Evolutionary conservation across 92 coral and sea anemone genomes (phyloP).

Genomic region (Anthopleura xanthogrammica): DNA sequence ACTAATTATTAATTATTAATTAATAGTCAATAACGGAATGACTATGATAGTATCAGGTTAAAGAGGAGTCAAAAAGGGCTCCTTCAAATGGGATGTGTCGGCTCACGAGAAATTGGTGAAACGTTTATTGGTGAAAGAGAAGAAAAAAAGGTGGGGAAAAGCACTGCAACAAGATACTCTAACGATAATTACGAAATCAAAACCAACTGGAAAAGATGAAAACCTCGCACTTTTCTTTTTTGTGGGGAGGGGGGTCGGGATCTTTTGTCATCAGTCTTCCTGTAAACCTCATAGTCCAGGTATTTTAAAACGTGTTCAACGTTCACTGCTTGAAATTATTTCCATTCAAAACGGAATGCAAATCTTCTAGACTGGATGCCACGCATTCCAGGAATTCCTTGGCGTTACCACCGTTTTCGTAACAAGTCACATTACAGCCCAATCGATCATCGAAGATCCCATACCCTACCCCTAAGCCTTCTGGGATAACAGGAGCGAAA

Average conservation of each 20-base stretch:
- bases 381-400: constrained; percentile 83
- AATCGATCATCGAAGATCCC: constrained; percentile 71
- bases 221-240: no score
- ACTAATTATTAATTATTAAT: no score
- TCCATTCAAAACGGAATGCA: constrained; percentile 83
- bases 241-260: not conserved
- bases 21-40: no score
- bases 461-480: constrained; percentile 96
- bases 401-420: constrained; percentile 69
- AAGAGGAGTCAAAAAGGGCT: no score
- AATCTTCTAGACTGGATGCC: constrained; percentile 74
- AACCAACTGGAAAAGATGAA: no score
- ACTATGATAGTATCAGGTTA: no score
- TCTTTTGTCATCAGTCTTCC: not conserved
- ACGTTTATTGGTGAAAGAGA: no score
- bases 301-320: not conserved
- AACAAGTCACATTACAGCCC: constrained; percentile 83
- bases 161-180: no score
- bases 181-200: no score
- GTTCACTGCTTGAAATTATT: constrained; percentile 70
- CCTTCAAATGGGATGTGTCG: no score
- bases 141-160: no score
- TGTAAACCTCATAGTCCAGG: not conserved
- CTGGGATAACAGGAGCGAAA: constrained; percentile 90
- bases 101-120: no score